phyloP scores from a whole-genome alignment of 2,113 vertebrate genomes.

The Corvus hawaiiensis region DNA sequence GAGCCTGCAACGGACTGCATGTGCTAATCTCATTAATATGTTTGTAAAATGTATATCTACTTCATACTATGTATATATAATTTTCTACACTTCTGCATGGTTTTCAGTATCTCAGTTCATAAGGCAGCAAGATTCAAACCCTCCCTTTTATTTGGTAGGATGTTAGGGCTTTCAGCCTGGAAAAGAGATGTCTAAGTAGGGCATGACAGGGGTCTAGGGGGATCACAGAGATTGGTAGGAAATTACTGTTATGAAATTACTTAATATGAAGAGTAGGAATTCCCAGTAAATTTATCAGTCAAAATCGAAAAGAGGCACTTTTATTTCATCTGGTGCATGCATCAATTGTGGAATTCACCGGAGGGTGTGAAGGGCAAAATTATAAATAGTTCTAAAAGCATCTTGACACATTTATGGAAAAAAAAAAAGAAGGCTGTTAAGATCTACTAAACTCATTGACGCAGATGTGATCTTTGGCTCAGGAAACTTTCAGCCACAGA shows the following conservation, averaged over 20 bases:
- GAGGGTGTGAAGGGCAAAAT: neutral
- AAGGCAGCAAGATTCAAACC: neutral
- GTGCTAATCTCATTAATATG: neutral
- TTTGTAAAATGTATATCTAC: neutral
- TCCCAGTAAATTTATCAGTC: neutral
- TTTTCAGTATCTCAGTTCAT: neutral
- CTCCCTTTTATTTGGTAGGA: neutral
- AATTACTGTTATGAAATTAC: neutral
- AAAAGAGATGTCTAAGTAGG: neutral
- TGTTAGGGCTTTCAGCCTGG: neutral
- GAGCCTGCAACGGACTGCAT: neutral
- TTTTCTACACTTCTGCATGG: neutral
- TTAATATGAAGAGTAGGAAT: slow-evolving; percentile 1
- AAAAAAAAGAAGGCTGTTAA: neutral
- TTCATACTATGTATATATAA: neutral
- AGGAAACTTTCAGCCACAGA: neutral
- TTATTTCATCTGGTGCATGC: neutral
- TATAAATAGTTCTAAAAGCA: slow-evolving; percentile 19
- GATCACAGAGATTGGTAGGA: neutral
- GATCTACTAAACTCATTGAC: neutral
- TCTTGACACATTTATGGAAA: neutral
- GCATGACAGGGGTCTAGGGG: neutral
- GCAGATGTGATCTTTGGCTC: slow-evolving; percentile 33
- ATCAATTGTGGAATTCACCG: neutral
- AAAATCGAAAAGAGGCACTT: neutral